These are phyloP conservation scores for Corythornis cristatus DNA, from an alignment of 2,113 vertebrate genomes.

Conservation along the genomic window DNA sequence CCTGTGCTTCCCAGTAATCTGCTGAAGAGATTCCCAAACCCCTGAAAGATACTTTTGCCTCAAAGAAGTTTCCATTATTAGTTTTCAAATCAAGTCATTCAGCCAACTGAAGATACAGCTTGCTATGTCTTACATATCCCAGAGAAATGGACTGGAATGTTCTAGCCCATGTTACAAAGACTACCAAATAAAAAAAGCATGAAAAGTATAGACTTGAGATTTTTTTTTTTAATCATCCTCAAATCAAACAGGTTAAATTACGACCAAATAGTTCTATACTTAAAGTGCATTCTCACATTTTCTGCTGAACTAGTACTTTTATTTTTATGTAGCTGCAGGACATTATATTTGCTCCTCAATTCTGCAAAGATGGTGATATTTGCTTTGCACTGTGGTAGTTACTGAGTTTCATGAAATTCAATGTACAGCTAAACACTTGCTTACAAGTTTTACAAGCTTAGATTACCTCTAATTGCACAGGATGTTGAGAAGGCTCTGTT, in stretches of 20 bases:
- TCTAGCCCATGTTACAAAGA: background rate
- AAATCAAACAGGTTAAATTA: background rate
- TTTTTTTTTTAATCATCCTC: background rate
- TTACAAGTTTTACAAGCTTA: background rate
- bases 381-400: background rate
- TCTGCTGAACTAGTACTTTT: background rate
- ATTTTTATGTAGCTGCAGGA: background rate
- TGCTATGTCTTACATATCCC: background rate
- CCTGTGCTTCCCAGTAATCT: background rate
- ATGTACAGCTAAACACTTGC: background rate
- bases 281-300: background rate
- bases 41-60: background rate
- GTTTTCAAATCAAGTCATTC: background rate
- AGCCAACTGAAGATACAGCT: background rate
- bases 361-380: background rate
- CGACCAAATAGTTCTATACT: background rate
- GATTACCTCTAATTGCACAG: background rate
- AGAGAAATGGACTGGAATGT: background rate
- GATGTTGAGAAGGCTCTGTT: background rate
- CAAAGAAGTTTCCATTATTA: background rate
- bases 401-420: background rate
- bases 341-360: background rate
- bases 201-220: background rate
- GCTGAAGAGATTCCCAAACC: background rate
- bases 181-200: background rate